Evolutionary conservation across 2,797 vertebrate species (phyloP).

Genomic region (Ara ararauna): DNA sequence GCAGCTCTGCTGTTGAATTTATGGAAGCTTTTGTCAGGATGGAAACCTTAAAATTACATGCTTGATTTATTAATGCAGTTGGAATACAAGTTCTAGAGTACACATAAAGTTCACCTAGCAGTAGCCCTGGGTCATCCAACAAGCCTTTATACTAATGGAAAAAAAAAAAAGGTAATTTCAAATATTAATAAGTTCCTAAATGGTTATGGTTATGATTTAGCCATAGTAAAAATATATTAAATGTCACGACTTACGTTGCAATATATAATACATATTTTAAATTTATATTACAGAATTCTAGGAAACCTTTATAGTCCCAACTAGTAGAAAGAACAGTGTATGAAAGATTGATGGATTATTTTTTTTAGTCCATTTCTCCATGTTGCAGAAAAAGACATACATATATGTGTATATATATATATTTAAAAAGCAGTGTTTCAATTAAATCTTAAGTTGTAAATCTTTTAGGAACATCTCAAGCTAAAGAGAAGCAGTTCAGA

Average conservation of each 20-base stretch:
- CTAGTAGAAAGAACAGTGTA: background rate
- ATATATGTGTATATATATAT: accelerated
- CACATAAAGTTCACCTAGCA: background rate
- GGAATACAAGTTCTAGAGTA: slow-evolving; percentile 10
- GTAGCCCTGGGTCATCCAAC: background rate
- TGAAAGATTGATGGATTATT: background rate
- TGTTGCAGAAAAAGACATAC: background rate
- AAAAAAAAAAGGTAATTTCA: background rate
- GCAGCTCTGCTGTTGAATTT: slow-evolving; percentile 47
- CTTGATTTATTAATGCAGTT: slow-evolving; percentile 53
- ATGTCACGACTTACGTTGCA: background rate
- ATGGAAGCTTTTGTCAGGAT: slow-evolving; percentile 58
- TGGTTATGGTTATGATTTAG: background rate
- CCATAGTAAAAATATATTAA: background rate
- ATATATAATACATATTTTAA: background rate
- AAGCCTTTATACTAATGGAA: background rate
- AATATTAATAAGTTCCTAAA: background rate
- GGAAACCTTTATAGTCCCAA: background rate
- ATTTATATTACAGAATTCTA: background rate
- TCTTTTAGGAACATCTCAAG: background rate
- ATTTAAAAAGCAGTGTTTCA: background rate
- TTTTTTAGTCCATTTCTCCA: background rate
- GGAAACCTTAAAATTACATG: slow-evolving; percentile 59
- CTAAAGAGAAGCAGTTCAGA: background rate
- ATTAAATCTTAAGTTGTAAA: background rate